Conservation (phyloP, 2,113 vertebrate species). For the Tyrannus savana region DNA sequence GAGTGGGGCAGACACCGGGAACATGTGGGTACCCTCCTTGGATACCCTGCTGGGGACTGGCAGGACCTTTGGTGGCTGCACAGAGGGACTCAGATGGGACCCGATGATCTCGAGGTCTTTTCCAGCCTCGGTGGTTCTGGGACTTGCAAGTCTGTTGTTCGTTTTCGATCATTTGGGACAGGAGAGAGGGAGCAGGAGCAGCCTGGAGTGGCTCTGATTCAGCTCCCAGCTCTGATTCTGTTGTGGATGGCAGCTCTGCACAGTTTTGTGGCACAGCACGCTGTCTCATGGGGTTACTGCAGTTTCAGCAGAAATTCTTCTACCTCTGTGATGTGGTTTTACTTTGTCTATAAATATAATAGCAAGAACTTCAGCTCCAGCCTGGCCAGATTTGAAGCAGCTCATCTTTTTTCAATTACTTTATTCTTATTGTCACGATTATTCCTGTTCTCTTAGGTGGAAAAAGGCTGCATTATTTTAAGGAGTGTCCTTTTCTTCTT, state of each 20-base stretch:
- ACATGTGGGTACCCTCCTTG: neutral
- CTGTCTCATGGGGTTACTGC: slow-evolving; percentile 59
- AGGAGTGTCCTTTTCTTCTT: neutral
- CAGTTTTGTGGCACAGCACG: slow-evolving; percentile 23
- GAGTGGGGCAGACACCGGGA: neutral
- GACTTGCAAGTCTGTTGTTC: neutral
- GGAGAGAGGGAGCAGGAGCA: neutral
- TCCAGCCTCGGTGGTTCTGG: neutral
- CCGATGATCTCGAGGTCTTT: neutral
- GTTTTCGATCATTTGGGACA: neutral
- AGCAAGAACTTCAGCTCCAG: slow-evolving; percentile 38
- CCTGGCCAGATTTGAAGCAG: slow-evolving; percentile 16
- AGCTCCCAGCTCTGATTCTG: neutral
- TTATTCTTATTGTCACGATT: slow-evolving; percentile 38
- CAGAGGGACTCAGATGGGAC: neutral
- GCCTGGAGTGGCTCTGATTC: neutral
- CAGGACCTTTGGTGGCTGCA: neutral
- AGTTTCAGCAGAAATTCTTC: slow-evolving; percentile 63
- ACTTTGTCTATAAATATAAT: slow-evolving; percentile 67
- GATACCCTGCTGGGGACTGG: neutral
- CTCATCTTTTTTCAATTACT: slow-evolving; percentile 63
- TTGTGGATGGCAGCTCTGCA: slow-evolving; percentile 36
- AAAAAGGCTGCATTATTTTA: neutral
- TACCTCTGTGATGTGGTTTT: slow-evolving; percentile 63
- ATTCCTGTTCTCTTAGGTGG: slow-evolving; percentile 21